Evolutionary conservation across 2,888 invertebrate genomes (phyloP).

Genomic region (Bugulina stolonifera): DNA sequence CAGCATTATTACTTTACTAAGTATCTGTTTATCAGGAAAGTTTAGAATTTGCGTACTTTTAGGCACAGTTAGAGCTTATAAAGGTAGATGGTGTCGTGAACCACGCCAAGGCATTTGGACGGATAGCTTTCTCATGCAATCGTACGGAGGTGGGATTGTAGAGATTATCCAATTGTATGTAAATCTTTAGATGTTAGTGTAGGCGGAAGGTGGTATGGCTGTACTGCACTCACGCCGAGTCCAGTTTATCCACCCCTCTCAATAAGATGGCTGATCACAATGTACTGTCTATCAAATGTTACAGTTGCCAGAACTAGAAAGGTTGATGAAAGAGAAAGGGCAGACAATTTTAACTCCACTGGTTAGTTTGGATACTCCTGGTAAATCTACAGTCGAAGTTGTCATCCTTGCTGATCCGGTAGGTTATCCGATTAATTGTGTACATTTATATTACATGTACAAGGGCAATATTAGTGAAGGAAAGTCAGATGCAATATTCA

Average conservation of each 20-base stretch:
- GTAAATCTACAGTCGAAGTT: constrained; percentile 90
- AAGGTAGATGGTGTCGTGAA: constrained; percentile 65
- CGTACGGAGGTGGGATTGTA: constrained; percentile 42
- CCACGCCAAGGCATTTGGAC: constrained; percentile 83
- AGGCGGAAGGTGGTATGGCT: too few species aligned
- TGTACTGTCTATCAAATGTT: neutral
- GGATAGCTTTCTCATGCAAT: constrained; percentile 90
- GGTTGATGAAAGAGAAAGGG: constrained; percentile 65
- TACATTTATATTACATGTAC: too few species aligned
- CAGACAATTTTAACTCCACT: constrained; percentile 79
- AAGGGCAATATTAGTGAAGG: too few species aligned
- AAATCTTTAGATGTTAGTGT: neutral
- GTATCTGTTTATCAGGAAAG: too few species aligned
- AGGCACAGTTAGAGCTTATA: constrained; percentile 67
- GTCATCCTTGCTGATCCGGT: constrained; percentile 90
- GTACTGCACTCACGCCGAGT: too few species aligned
- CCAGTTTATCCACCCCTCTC: too few species aligned
- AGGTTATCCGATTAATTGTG: constrained; percentile 31
- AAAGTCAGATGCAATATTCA: too few species aligned
- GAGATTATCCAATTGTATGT: neutral
- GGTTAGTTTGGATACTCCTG: constrained; percentile 89
- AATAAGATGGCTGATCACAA: neutral
- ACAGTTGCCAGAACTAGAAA: constrained; percentile 71
- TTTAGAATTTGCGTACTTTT: too few species aligned
- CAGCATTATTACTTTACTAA: too few species aligned